Evolutionary conservation across 2,797 vertebrate genomes (phyloP).

Genomic region (Masticophis lateralis): DNA sequence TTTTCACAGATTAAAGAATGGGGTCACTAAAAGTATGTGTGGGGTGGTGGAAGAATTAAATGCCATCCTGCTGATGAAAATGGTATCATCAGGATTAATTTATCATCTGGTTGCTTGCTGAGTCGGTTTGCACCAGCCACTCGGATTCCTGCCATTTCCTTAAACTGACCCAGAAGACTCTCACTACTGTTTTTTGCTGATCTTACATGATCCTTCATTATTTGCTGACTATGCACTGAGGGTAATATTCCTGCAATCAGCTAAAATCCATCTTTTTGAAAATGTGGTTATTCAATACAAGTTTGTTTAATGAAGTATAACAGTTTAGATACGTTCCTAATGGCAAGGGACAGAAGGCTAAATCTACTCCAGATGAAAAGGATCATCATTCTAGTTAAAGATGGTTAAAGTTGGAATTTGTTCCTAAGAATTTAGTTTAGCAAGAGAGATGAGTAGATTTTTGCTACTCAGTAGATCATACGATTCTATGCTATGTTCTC

Average conservation of each 20-base stretch:
- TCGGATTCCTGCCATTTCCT: constrained; percentile 52
- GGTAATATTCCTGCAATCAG: constrained; percentile 57
- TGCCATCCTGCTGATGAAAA: constrained; percentile 35
- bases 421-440: constrained; percentile 45
- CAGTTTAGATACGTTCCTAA: constrained; percentile 30
- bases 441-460: constrained; percentile 36
- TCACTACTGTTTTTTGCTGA: constrained; percentile 51
- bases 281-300: constrained; percentile 60
- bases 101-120: constrained; percentile 44
- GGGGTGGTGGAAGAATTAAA: constrained; percentile 28
- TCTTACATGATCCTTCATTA: constrained; percentile 44
- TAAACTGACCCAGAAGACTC: constrained; percentile 44
- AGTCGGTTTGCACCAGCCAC: constrained; percentile 50
- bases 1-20: constrained; percentile 31
- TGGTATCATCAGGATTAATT: constrained; percentile 45
- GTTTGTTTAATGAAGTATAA: constrained; percentile 54
- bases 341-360: constrained; percentile 44
- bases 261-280: constrained; percentile 57
- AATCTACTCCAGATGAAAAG: constrained; percentile 64
- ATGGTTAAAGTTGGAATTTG: constrained; percentile 35
- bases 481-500: background rate
- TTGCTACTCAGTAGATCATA: constrained; percentile 22
- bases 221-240: constrained; percentile 46
- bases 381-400: constrained; percentile 50
- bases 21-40: background rate